A percentile compares a stretch with the other conserved stretches of the same genome.
These are phyloP conservation scores for Pyrgilauda ruficollis DNA, from an alignment of 2,113 vertebrate genomes.

Conservation along the genomic window DNA sequence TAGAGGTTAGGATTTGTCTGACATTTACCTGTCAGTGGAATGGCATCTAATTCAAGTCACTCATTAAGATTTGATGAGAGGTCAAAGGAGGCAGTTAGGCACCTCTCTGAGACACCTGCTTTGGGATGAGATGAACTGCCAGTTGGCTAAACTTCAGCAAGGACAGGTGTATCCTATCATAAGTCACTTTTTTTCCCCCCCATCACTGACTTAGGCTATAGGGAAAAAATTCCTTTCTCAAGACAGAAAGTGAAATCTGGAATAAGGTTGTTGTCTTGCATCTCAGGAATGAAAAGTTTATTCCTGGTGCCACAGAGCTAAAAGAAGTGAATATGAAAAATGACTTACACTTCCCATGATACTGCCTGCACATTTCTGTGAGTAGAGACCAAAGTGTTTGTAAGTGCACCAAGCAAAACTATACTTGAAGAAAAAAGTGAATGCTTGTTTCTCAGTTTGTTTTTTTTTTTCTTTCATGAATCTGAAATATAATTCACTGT, in stretches of 20 bases:
- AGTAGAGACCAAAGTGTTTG: neutral
- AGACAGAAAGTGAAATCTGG: neutral
- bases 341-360: neutral
- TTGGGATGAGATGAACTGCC: neutral
- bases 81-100: neutral
- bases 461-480: rapidly evolving
- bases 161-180: neutral
- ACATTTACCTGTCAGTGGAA: neutral
- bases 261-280: neutral
- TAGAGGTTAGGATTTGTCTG: neutral
- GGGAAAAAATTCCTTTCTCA: neutral
- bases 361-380: neutral
- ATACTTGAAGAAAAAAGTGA: neutral
- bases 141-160: neutral
- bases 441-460: neutral
- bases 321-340: neutral
- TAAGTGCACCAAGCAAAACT: neutral
- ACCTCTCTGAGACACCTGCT: neutral
- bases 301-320: neutral
- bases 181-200: neutral
- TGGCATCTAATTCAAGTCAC: neutral
- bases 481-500: neutral
- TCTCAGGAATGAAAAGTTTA: neutral
- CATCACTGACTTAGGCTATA: neutral
- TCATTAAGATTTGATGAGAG: neutral